Base-by-base conservation (phyloP, 2,113 vertebrate genomes). In the Pogonocichla stellata region DNA sequence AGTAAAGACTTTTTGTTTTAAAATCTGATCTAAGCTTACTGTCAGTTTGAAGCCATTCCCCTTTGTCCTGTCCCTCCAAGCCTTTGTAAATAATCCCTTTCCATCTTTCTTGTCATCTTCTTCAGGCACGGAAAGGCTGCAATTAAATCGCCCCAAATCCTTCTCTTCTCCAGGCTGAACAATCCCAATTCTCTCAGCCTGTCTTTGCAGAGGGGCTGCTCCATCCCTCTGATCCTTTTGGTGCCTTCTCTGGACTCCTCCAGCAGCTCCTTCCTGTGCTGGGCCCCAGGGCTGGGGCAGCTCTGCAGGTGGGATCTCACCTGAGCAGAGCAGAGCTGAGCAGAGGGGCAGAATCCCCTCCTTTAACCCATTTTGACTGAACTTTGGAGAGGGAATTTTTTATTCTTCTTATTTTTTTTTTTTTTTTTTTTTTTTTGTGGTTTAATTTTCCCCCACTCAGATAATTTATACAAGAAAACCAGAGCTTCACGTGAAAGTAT, bases 371-470 rank as follows among this genome's bases (percentile, higher is more conserved):
- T 36, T 33, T 9, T 26, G 22, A 4, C 4, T 5, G 8, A 4
- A 7, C 10, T 69, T 62, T 34, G 22, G 14, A 26, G 6, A 33
- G 16, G 2, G 1, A 1, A 4, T 28, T n/a, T 26, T 8, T 38
- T 38, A 11, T 38, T 38, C 8, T 38, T 38, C 8, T 40, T 40
- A 5, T 40, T 40, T 40, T 9, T 38, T 38, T 9, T 38, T 38
- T 9, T 38, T 38, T 9, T 38, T 38, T 9, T 38, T 45, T 54
- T 58, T 66, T 29, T 43, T 69, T 51, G 23, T 3, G 12, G 16
- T 10, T 71, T 43, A 25, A 36, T 53, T 83, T 62, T 22, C 4
- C 3, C 14, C 19, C 12, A 43, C 4, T 4, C 8, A 23, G 17
- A 29, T 45, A 34, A 57, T 5, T 67, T 25, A 28, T 10, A 57